Percentiles rank a stretch among this genome's conserved stretches.
Conservation (phyloP, 2,888 invertebrate genomes). For the Andrena fulva region DNA sequence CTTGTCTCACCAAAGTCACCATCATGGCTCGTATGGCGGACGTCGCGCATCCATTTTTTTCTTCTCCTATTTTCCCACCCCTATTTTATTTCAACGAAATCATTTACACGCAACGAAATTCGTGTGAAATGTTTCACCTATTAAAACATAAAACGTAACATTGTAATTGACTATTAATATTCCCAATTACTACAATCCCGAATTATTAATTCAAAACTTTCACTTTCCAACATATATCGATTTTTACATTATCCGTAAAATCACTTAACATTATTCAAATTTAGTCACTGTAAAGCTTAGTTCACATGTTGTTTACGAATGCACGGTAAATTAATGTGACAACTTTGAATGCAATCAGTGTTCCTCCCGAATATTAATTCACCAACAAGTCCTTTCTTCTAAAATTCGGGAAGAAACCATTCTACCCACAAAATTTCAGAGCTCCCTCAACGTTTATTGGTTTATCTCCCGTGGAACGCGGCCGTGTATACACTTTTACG, state of each 20-base stretch:
- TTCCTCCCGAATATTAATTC: too few species aligned
- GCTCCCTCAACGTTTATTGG: neutral
- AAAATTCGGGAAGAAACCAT: neutral
- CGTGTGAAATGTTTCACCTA: constrained; percentile 28
- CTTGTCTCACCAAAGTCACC: constrained; percentile 36
- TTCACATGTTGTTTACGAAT: neutral
- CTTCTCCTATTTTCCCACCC: neutral
- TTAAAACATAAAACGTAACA: constrained; percentile 1
- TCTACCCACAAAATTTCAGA: neutral
- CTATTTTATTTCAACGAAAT: constrained; percentile 28
- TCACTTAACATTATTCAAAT: too few species aligned
- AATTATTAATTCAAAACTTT: too few species aligned
- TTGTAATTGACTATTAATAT: too few species aligned
- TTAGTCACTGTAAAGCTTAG: neutral
- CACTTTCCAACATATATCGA: too few species aligned
- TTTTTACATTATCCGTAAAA: too few species aligned
- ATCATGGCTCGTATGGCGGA: constrained; percentile 18
- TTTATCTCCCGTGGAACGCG: neutral
- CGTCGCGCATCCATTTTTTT: constrained; percentile 19
- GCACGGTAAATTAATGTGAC: neutral
- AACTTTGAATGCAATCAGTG: too few species aligned
- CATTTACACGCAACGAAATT: constrained; percentile 48
- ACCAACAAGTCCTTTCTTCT: neutral
- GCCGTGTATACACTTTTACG: neutral
- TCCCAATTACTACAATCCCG: too few species aligned